Percentiles rank a stretch among this genome's conserved stretches.
Conservation (phyloP, 2,797 vertebrate genomes). For the Vespertilio murinus region DNA sequence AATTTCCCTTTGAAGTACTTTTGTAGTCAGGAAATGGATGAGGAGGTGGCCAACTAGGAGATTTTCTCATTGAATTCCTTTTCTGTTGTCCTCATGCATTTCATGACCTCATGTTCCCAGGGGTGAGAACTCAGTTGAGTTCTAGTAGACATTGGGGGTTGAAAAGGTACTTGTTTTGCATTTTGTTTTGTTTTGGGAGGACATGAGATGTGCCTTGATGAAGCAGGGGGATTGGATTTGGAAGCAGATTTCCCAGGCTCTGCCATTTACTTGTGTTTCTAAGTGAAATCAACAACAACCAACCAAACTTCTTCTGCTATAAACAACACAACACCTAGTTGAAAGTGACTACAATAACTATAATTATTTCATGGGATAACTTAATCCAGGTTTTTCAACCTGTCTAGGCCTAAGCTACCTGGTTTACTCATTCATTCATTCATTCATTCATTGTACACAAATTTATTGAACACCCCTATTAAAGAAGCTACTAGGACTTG, state of each 20-base stretch:
- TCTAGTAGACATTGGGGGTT: not conserved
- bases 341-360: not conserved
- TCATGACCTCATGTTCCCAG: not conserved
- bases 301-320: not conserved
- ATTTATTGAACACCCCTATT: not conserved
- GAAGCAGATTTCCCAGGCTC: constrained; percentile 5
- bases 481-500: not conserved
- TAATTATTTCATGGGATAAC: not conserved
- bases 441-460: not conserved
- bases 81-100: not conserved
- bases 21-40: not conserved
- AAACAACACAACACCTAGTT: not conserved
- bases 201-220: not conserved
- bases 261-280: constrained; percentile 1
- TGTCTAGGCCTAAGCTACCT: not conserved
- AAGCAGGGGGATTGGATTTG: not conserved
- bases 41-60: not conserved
- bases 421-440: not conserved
- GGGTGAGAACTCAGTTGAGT: not conserved
- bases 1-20: not conserved
- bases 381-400: not conserved
- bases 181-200: constrained; percentile 40
- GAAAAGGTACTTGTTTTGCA: not conserved
- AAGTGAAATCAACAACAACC: not conserved
- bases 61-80: not conserved